Conservation (phyloP, 1,140 invertebrate species). For the Steinernema feltiae region DNA sequence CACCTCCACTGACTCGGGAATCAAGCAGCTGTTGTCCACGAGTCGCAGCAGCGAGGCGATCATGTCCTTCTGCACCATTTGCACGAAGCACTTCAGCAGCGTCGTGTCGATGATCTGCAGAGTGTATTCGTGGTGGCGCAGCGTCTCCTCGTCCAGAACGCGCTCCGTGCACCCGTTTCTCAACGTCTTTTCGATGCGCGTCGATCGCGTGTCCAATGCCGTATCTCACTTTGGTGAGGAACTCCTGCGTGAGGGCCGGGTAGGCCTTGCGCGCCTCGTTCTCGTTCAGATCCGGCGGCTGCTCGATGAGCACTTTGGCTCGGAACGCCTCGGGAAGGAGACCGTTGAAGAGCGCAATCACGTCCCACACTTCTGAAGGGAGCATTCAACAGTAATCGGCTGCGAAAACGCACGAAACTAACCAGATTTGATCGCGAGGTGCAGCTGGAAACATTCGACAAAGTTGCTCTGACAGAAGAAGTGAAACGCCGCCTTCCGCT, state of each 20-base stretch:
- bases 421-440: not conserved
- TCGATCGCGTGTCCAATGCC: not conserved
- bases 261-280: not conserved
- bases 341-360: not conserved
- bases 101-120: slow-evolving; percentile 62
- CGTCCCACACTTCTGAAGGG: not conserved
- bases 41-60: slow-evolving; percentile 80
- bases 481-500: not conserved
- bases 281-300: not conserved
- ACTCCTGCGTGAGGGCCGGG: not conserved
- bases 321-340: not conserved
- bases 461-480: not conserved
- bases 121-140: not conserved
- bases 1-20: slow-evolving; percentile 85
- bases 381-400: not conserved
- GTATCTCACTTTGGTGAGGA: too few relatives aligned
- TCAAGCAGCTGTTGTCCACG: slow-evolving; percentile 80
- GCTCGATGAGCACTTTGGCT: not conserved
- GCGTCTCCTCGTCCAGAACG: not conserved
- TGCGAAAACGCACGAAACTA: not conserved
- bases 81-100: slow-evolving; percentile 63
- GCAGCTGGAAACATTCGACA: not conserved
- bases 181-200: not conserved
- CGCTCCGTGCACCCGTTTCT: not conserved
- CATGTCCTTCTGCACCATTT: slow-evolving; percentile 79